Conservation (phyloP, 1,140 invertebrate genomes). For the Aplysia californica region DNA sequence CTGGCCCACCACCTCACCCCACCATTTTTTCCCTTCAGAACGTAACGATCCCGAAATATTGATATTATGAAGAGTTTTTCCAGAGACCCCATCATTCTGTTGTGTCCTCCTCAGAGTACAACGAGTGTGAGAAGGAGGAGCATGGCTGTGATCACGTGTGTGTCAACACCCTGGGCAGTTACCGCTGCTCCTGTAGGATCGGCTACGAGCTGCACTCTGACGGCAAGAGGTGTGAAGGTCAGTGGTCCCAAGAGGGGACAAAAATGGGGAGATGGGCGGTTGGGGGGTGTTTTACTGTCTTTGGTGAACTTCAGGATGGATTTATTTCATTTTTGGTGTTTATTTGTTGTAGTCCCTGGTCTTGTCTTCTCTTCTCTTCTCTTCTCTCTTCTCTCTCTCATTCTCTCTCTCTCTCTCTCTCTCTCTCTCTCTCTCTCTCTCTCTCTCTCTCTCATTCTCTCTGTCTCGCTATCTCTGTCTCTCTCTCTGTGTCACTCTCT, state of each 20-base stretch:
- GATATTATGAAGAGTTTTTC: no score
- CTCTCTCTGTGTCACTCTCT: background rate
- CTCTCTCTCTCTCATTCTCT: conserved; percentile 11
- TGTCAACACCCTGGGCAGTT: conserved; percentile 93
- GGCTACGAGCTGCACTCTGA: conserved; percentile 97
- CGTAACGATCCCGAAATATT: no score
- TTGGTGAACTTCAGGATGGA: no score
- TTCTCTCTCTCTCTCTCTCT: background rate
- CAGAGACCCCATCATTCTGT: no score
- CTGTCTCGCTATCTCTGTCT: no score
- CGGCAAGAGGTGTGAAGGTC: conserved; percentile 91
- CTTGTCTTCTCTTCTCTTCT: background rate
- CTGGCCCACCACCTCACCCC: no score
- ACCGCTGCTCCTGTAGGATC: conserved; percentile 93
- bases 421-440: conserved; percentile 14
- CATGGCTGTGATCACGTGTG: conserved; percentile 97
- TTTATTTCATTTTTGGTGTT: no score
- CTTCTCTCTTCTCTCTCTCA: background rate
- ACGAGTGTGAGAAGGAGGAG: conserved; percentile 87
- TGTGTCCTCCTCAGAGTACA: conserved; percentile 79
- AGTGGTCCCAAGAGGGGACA: background rate
- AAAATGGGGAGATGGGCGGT: background rate
- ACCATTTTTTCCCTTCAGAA: no score
- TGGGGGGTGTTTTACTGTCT: background rate
- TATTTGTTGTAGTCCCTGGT: background rate